Base-by-base conservation (phyloP, 2,797 vertebrate species). In the Microctenopoma lineatum region DNA sequence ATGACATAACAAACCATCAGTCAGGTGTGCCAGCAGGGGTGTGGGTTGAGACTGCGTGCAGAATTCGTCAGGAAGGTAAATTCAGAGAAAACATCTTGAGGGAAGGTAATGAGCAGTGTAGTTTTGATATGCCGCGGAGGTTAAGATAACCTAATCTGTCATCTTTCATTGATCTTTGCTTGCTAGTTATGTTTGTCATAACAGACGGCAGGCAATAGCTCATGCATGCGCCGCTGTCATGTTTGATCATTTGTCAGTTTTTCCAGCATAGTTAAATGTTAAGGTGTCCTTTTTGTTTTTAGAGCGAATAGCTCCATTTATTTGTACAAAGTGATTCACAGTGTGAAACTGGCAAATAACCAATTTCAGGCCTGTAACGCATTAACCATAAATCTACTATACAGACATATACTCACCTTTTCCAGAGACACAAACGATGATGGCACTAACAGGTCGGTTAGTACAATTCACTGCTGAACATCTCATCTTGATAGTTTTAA, bases 101-200 rank as follows among this genome's bases (percentile, higher is more conserved):
- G 71, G 61, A 67, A 78, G 63, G 65, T 89, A 88, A 89, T 84
- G 75, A 88, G 60, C 58, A 29, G 73, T 63, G 72, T 55, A 67
- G 62, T 55, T 84, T 68, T 83, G 67, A 83, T 77, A 66, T 73
- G 59, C 79, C 57, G 75, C 15, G 48, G 66, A 84, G 77, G 81
- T 86, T 79, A 84, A 68, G 50, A 87, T 83, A 85, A 87, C 74
- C 80, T 87, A 78, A 90, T 89, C 75, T 85, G 86, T 89, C 87
- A 77, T 73, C 72, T 84, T 61, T 73, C 79, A 87, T 90, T 73
- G 73, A 87, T 87, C 79, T 83, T 77, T 36, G 68, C 60, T 18
- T 68, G 76, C 68, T 82, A 72, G 53, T 85, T 77, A 79, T 63
- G 83, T 89, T 89, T 68, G 69, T 87, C 84, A 77, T 76, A 83